Evolutionary conservation across 2,888 invertebrate genomes (phyloP).

Genomic region (Axea sp.): DNA sequence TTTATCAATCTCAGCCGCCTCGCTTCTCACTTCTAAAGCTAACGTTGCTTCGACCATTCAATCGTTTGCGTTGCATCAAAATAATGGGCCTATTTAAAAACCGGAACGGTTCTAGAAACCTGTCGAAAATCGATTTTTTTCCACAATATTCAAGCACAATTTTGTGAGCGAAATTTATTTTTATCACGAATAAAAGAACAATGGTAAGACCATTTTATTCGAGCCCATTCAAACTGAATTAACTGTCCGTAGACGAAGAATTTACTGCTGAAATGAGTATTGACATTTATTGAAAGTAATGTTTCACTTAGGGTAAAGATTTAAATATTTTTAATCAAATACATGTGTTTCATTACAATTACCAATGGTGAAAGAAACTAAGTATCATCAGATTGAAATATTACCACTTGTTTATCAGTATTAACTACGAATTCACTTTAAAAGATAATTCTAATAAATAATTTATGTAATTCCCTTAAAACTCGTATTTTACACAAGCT

Average conservation of each 20-base stretch:
- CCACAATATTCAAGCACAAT: conserved; percentile 52
- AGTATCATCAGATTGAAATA: conserved; percentile 3
- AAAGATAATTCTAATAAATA: conserved; percentile 16
- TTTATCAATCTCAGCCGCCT: conserved; percentile 75
- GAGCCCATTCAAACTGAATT: conserved; percentile 40
- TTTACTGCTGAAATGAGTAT: conserved; percentile 35
- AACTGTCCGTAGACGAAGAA: conserved; percentile 41
- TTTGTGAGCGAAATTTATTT: conserved; percentile 62
- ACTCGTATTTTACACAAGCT: conserved; percentile 1
- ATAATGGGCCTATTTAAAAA: conserved; percentile 76
- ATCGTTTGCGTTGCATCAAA: conserved; percentile 69
- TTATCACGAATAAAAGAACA: conserved; percentile 50
- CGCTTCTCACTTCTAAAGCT: conserved; percentile 48
- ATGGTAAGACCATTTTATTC: conserved; percentile 51
- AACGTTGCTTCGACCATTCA: conserved; percentile 46
- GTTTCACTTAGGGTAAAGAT: conserved; percentile 25
- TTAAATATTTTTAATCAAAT: no score
- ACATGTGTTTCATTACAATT: no score
- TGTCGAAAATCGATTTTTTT: conserved; percentile 72
- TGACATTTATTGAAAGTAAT: conserved; percentile 46
- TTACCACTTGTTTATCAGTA: conserved; percentile 2
- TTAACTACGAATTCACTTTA: conserved; percentile 4
- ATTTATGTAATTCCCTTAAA: conserved; percentile 27
- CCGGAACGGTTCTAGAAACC: conserved; percentile 64
- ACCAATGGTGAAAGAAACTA: no score